A percentile compares a stretch with the other conserved stretches of the same genome.
Evolutionary conservation across 1,140 invertebrate species (phyloP).

Genomic region (Adoxophyes honmai): DNA sequence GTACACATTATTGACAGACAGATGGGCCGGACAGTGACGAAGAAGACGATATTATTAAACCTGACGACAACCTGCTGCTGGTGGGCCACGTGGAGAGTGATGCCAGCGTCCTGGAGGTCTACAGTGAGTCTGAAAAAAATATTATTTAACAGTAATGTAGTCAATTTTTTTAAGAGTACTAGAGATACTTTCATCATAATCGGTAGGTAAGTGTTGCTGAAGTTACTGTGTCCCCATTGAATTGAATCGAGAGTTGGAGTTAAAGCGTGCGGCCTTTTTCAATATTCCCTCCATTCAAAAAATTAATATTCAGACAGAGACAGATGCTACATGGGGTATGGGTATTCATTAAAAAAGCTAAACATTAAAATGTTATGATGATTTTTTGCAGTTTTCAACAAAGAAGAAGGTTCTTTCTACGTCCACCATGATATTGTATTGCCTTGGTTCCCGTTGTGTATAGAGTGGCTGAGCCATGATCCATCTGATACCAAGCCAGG

Average conservation of each 20-base stretch:
- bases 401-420: slow-evolving; percentile 91
- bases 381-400: slow-evolving; percentile 89
- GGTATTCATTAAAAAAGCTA: too few species aligned
- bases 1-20: slow-evolving; percentile 67
- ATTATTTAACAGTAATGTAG: too few species aligned
- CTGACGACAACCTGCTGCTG: slow-evolving; percentile 93
- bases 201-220: too few species aligned
- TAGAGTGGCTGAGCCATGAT: slow-evolving; percentile 95
- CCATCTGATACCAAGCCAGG: slow-evolving; percentile 81
- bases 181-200: too few species aligned
- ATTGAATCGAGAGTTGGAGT: too few species aligned
- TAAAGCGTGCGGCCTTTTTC: too few species aligned
- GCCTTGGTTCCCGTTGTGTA: slow-evolving; percentile 91
- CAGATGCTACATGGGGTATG: too few species aligned
- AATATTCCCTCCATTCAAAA: too few species aligned
- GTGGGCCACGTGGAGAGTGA: slow-evolving; percentile 93
- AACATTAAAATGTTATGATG: too few species aligned
- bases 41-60: slow-evolving; percentile 93
- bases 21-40: slow-evolving; percentile 89
- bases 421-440: slow-evolving; percentile 95
- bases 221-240: too few species aligned
- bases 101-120: slow-evolving; percentile 90
- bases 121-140: slow-evolving; percentile 79
- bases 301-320: too few species aligned
- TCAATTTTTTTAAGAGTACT: too few species aligned